Percentiles rank a stretch among this genome's conserved stretches.
These are phyloP conservation scores for Channa striata DNA, from an alignment of 2,797 vertebrate species.

Conservation along the genomic window DNA sequence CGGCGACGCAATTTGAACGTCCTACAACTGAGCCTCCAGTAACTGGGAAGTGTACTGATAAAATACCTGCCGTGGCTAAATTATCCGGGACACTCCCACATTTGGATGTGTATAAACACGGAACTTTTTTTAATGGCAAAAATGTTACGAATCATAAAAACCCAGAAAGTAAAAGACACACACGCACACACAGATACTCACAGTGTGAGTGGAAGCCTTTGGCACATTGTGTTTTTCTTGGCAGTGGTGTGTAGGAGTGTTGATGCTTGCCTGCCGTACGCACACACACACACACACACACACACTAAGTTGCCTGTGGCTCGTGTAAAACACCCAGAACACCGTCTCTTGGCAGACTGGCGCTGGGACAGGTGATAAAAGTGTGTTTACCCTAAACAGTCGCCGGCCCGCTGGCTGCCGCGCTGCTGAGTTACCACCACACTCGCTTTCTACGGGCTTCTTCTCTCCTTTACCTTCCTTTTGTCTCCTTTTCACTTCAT, in stretches of 20 bases:
- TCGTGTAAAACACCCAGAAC: conserved; percentile 63
- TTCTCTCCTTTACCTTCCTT: conserved; percentile 26
- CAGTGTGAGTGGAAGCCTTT: conserved; percentile 28
- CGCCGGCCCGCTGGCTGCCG: conserved; percentile 30
- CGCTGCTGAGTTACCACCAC: conserved; percentile 51
- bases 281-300: conserved; percentile 31
- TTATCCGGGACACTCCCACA: not conserved
- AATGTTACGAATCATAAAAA: not conserved
- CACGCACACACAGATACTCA: not conserved
- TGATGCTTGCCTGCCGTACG: conserved; percentile 51
- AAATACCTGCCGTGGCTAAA: not conserved
- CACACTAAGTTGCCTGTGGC: conserved; percentile 61
- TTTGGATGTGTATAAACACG: not conserved
- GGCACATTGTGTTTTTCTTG: conserved; percentile 59
- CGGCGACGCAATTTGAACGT: too few species aligned
- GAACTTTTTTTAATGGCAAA: not conserved
- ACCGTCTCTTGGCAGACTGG: conserved; percentile 64
- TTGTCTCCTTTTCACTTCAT: conserved; percentile 2
- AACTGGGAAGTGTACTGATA: too few species aligned
- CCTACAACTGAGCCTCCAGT: too few species aligned
- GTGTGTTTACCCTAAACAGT: conserved; percentile 69
- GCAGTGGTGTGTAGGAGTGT: conserved; percentile 57
- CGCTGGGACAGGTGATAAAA: conserved; percentile 68
- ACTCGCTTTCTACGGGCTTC: conserved; percentile 15
- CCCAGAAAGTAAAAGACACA: conserved; percentile 11